phyloP scores from a whole-genome alignment of 2,888 invertebrate genomes.

The Oasisia sp. region DNA sequence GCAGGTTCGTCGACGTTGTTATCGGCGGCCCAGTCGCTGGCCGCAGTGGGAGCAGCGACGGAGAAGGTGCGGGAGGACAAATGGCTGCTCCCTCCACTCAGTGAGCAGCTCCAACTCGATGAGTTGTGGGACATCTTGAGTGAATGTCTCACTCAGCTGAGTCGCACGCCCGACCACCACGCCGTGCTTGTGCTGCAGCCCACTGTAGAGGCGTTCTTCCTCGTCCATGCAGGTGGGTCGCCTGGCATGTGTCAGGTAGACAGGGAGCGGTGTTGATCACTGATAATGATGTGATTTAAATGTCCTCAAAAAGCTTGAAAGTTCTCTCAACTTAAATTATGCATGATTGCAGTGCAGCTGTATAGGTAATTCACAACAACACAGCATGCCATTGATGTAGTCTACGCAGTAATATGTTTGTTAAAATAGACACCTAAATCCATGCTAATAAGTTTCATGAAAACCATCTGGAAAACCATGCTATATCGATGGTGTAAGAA shows the following conservation, averaged over 20 bases:
- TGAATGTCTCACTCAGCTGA: constrained; percentile 80
- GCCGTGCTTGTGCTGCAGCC: constrained; percentile 87
- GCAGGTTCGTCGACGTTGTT: background rate
- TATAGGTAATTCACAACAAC: too few species aligned
- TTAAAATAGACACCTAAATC: too few species aligned
- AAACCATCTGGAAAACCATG: too few species aligned
- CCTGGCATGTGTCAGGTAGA: background rate
- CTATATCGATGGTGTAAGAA: too few species aligned
- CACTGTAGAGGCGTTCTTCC: constrained; percentile 89
- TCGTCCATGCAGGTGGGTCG: constrained; percentile 78
- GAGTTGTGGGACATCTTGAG: constrained; percentile 83
- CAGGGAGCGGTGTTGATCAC: background rate
- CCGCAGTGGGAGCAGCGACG: background rate
- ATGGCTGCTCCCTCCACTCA: constrained; percentile 65
- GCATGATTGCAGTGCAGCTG: too few species aligned
- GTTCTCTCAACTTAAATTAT: too few species aligned
- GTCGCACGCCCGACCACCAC: constrained; percentile 86
- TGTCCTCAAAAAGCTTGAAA: too few species aligned
- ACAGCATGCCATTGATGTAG: too few species aligned
- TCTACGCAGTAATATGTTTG: too few species aligned
- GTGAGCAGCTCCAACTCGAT: constrained; percentile 78
- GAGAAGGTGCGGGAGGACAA: background rate
- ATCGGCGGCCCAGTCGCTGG: background rate
- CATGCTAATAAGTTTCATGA: too few species aligned
- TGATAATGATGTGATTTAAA: background rate